Base-by-base conservation (phyloP, 2,888 invertebrate species). In the Chromoteleia sp. region DNA sequence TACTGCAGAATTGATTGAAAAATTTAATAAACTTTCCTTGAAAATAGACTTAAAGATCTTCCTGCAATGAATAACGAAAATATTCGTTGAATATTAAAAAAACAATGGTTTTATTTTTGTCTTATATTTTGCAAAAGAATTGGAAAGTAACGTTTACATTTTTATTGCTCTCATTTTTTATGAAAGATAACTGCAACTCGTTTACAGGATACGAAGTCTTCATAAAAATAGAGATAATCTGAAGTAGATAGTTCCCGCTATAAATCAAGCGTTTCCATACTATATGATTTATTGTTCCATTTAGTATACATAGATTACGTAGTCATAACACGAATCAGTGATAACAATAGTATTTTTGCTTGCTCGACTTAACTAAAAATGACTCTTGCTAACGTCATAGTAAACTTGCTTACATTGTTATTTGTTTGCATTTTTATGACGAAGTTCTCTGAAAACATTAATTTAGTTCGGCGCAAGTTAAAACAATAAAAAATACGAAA, bases 221-320 rank as follows among this genome's bases (percentile, higher is more conserved):
- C 12, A 39, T 39, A 39, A 63, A 61, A 48, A 48, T 48, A 63
- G n/a, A 45, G 12, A 48, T 39, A 39, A 41, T 54, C 17, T 30
- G 41, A 30, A 30, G 29, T 21, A 68, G 33, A 29, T 29, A 17
- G 54, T 67, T 68, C 45, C 6, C 10, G 21, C 15, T 33, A 21
- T 56, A 45, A 56, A 54, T 68, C 68, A 68, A 39, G 7, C 17
- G 4, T 30, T 6, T n/a, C 3, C 67, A 12, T 43, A 56, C 68
- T 56, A 1, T 19, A 68, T 54, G 68, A 77, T 83, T 77, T 77
- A 70, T 80, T 63, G 75, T 75, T 54, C 59, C 33, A 19, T 70
- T 78, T 74, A 83, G 78, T 71, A 83, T 81, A 78, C 12, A 17
- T 39, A 56, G 29, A 67, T 77, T 15, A 33, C 19, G 19, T 33